These are phyloP conservation scores for Epinotia nisella DNA, from an alignment of 2,888 invertebrate genomes.

Conservation along the genomic window DNA sequence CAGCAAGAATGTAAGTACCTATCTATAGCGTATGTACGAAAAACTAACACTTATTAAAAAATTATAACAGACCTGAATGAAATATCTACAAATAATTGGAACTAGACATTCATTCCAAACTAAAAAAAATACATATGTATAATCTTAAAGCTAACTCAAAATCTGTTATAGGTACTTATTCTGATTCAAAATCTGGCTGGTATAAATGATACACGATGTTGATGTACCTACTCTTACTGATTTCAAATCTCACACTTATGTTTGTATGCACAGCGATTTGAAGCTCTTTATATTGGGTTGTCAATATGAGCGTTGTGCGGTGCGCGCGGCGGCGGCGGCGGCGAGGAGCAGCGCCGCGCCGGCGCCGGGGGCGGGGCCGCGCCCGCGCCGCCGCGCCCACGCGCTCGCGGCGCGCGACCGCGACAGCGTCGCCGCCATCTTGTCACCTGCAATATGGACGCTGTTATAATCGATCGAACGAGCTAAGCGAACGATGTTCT, in stretches of 20 bases:
- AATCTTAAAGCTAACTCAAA: too few species aligned
- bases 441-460: conserved; percentile 14
- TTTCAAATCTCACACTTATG: conserved; percentile 4
- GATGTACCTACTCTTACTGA: neutral
- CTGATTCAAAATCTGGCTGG: neutral
- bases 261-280: neutral
- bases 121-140: too few species aligned
- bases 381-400: too few species aligned
- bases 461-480: too few species aligned
- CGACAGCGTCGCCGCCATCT: conserved; percentile 20
- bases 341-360: conserved; percentile 32
- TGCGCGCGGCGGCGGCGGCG: conserved; percentile 38
- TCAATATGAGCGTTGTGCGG: conserved; percentile 23
- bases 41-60: too few species aligned
- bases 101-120: too few species aligned
- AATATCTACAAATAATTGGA: too few species aligned
- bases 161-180: neutral
- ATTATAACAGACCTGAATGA: too few species aligned
- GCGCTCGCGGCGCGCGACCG: neutral
- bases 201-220: neutral
- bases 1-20: too few species aligned
- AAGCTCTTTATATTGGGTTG: neutral
- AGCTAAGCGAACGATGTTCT: too few species aligned
- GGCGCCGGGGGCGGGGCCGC: neutral
- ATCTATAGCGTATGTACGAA: too few species aligned